Conservation (phyloP, 2,113 vertebrate species). For the Xyrauchen texanus region DNA sequence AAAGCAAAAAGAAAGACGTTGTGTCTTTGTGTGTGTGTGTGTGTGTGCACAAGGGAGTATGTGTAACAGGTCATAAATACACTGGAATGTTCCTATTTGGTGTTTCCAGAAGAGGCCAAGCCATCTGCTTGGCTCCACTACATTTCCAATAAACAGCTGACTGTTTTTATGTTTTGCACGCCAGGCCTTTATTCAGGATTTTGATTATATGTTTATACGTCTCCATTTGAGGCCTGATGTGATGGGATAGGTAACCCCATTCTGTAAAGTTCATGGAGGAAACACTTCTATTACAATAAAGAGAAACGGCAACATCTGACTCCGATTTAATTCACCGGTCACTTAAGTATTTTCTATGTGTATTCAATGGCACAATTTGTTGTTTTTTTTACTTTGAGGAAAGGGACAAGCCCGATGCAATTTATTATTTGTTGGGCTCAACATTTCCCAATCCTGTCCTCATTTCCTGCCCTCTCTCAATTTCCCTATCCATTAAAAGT, state of each 20-base stretch:
- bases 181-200: slow-evolving; percentile 52
- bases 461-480: no score
- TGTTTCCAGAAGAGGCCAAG: slow-evolving; percentile 64
- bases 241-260: slow-evolving; percentile 31
- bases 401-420: no score
- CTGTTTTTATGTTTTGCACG: slow-evolving; percentile 63
- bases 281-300: slow-evolving; percentile 31
- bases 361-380: background rate
- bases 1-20: slow-evolving; percentile 34
- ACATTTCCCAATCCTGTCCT: no score
- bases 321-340: slow-evolving; percentile 1
- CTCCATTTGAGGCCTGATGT: slow-evolving; percentile 41
- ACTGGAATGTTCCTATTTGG: slow-evolving; percentile 75
- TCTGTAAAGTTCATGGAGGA: slow-evolving; percentile 45
- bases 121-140: slow-evolving; percentile 66
- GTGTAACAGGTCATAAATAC: slow-evolving; percentile 74
- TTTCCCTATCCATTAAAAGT: no score
- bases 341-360: background rate
- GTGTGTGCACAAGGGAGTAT: slow-evolving; percentile 43
- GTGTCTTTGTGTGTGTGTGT: no score
- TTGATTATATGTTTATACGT: slow-evolving; percentile 53
- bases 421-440: background rate
- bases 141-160: slow-evolving; percentile 64
- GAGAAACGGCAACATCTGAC: background rate
- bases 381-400: no score